Evolutionary conservation across 1,140 invertebrate genomes (phyloP).

Genomic region (Drosophila varians): DNA sequence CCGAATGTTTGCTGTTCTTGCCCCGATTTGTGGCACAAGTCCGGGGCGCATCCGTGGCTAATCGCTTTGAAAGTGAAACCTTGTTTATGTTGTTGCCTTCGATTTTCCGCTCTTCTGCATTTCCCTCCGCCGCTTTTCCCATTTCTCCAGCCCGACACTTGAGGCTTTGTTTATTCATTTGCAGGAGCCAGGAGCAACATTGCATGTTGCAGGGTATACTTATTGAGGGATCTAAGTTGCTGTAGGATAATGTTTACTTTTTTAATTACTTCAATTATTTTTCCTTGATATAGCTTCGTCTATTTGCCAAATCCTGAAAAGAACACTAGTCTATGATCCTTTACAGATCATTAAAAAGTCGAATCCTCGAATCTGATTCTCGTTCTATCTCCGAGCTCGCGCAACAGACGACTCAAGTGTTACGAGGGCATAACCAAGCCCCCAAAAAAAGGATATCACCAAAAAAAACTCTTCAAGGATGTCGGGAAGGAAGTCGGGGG

Average conservation of each 20-base stretch:
- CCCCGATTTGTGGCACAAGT: conserved; percentile 55
- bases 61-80: conserved; percentile 81
- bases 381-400: not conserved
- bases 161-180: conserved; percentile 47
- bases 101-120: conserved; percentile 53
- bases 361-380: not conserved
- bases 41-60: conserved; percentile 67
- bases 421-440: not conserved
- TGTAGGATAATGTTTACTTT: not conserved
- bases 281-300: not conserved
- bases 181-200: not conserved
- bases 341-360: not conserved
- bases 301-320: too few relatives aligned
- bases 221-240: too few relatives aligned
- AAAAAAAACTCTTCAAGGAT: not conserved
- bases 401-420: conserved; percentile 16
- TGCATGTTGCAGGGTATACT: not conserved
- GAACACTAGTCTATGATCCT: not conserved
- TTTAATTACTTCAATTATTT: not conserved
- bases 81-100: conserved; percentile 69
- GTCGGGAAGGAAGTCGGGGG: not conserved
- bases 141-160: conserved; percentile 31
- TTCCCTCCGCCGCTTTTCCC: conserved; percentile 31
- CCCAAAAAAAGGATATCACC: conserved; percentile 3
- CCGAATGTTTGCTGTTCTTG: conserved; percentile 37